Evolutionary conservation across 1,140 invertebrate genomes (phyloP), one percentile per base, ranked within the genome.

Genomic region (Trachelipus rathkii): DNA sequence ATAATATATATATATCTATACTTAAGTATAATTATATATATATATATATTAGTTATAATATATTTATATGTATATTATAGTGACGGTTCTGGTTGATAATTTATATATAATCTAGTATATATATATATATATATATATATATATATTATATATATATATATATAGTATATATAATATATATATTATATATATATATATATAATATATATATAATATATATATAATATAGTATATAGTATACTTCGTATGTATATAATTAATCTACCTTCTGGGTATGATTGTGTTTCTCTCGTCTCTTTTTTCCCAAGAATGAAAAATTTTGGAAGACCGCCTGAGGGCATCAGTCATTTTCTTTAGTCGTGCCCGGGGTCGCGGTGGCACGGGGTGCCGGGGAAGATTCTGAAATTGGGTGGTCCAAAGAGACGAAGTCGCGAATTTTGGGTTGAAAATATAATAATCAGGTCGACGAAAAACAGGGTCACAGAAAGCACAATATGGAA

Each of bases 321-420:
- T n/a, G n/a, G n/a, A n/a, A n/a, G 94, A 95, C 84, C 94, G 94
- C 85, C 95, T 93, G 69, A 98, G 89, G 83, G 95, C 95, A 89
- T 98, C 95, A 82, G 94, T 94, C 92, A 98, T 96, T 88, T 97
- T 98, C 88, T 96, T n/a, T 96, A 87, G 97, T 97, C 84, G 95
- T 98, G 84, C 95, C 96, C 77, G 96, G 96, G 82, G 96, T 98
- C 81, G 98, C 78, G 95, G 96, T 82, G 95, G 95, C 87, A 97
- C 93, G n/a, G 88, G 96, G 93, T 84, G 92, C 91, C 85, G n/a
- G n/a, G 94, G 94, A 84, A 95, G 93, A 90, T n/a, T 96, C 94
- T 95, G 89, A 44, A 91, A n/a, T n/a, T 33, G 13, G 91, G 50
- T 60, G 50, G 50, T 60, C 50, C 50, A 60, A 60, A 60, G 1